Base-by-base conservation (phyloP, 2,797 vertebrate genomes). In the Sebastes glaucus region DNA sequence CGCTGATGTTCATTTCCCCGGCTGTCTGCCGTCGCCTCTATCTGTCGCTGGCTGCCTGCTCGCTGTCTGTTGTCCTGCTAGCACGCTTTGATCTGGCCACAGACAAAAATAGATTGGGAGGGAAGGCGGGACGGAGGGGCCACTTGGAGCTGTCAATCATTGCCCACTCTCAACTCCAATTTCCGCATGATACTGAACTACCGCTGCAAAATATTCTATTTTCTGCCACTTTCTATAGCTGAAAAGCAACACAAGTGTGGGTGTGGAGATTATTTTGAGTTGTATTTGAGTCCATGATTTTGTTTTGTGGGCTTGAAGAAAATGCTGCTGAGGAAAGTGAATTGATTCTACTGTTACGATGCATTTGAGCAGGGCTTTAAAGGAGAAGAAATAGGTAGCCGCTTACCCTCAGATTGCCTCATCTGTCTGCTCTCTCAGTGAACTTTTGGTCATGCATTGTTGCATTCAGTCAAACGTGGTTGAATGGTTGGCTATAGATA, bases 111-210 rank as follows among this genome's bases (percentile, higher is more conserved):
- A 93, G 94, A 89, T 14, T 13, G 4, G 16, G 75, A 57, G 80
- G 4, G 18, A 68, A 70, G 80, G 88, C 22, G 61, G 82, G 82
- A 71, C 76, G 49, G 35, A 77, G 70, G 62, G 63, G 76, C 83
- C 94, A 93, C 90, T 90, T 93, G 94, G 82, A 91, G 84, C 88
- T 90, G 91, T 94, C 93, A 88, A 28, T 94, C 89, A 90, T 18
- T 57, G 20, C 55, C 25, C n/a, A 46, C 64, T 52, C 3, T 67
- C 62, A 65, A 69, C 71, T 84, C 60, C 32, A 59, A 20, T 80
- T 78, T 77, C 32, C 11, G 23, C 65, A 56, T 8, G 11, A 62
- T 30, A 27, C 55, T 38, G 20, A 69, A 16, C 42, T 14, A 16
- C 20, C 7, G 1, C 32, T 32, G 52, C 63, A 57, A 33, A 27